Evolutionary conservation across 2,113 vertebrate genomes (phyloP).

Genomic region (Thunnus thynnus): DNA sequence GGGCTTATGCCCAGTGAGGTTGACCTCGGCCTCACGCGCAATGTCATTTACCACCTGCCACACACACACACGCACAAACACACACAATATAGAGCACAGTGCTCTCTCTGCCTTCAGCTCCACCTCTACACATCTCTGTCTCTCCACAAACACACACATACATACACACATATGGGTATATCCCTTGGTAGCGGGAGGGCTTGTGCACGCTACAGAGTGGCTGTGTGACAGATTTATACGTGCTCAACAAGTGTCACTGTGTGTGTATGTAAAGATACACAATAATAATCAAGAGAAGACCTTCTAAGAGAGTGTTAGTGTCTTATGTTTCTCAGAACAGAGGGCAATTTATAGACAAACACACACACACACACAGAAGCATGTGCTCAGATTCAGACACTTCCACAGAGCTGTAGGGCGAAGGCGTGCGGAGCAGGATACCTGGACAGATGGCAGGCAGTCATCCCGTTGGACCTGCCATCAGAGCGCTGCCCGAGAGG

Average conservation of each 20-base stretch:
- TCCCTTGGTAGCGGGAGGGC: slow-evolving; percentile 1
- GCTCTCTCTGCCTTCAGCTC: slow-evolving; percentile 28
- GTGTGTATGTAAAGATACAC: slow-evolving; percentile 11
- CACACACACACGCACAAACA: slow-evolving; percentile 21
- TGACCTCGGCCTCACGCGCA: slow-evolving; percentile 80
- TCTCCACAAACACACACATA: slow-evolving; percentile 23
- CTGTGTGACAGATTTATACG: slow-evolving; percentile 19
- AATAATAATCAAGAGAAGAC: not conserved
- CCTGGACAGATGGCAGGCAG: slow-evolving; percentile 84
- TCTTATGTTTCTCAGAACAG: slow-evolving; percentile 18
- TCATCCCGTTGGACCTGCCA: slow-evolving; percentile 74
- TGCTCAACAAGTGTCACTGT: slow-evolving; percentile 38
- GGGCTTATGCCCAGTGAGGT: slow-evolving; percentile 68
- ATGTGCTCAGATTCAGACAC: slow-evolving; percentile 19
- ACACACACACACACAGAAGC: slow-evolving; percentile 16
- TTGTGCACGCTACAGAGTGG: slow-evolving; percentile 5
- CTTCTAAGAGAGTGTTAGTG: not conserved
- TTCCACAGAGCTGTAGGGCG: slow-evolving; percentile 53
- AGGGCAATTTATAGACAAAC: not conserved
- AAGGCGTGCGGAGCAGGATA: slow-evolving; percentile 65
- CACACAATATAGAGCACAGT: not conserved
- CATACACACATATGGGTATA: not conserved
- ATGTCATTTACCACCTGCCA: slow-evolving; percentile 78
- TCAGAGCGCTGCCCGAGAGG: slow-evolving; percentile 69
- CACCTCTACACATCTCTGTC: slow-evolving; percentile 24